Base-by-base conservation (phyloP, 2,888 invertebrate genomes). In the Xanthia icteritia region DNA sequence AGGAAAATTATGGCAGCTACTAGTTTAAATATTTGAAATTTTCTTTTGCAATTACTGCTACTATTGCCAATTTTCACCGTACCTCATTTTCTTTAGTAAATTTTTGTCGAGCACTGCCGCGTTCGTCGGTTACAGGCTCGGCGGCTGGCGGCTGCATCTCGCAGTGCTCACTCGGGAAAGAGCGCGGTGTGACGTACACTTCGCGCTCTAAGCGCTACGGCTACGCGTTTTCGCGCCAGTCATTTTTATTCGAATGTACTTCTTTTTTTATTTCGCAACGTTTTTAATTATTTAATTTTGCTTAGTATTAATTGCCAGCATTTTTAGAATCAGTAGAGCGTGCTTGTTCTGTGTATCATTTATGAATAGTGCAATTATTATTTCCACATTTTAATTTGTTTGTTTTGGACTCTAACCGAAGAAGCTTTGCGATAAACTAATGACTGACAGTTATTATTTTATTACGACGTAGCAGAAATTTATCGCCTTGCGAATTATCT, bases 151-250 rank as follows among this genome's bases (percentile, higher is more conserved):
- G 74, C 79, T 77, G 82, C 79, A 81, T 79, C 81, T 78, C 81
- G 78, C 95, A 95, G 95, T 95, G 89, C 87, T 90, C 90, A 81
- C 82, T 90, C 91, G 92, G 91, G 84, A 79, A 84, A 92, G 92
- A 91, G 87, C 91, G 94, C 92, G 92, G 91, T 85, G 90, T 86
- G 92, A 95, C 95, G 95, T 93, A 76, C 88, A 82, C 83, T 81
- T 86, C 51, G 91, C 89, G 89, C 90, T 87, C 88, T 78, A 83
- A 81, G 76, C 79, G 83, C 73, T 77, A 73, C 82, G 77, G 78
- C 67, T 80, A 54, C 77, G 84, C 89, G 87, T 78, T 91, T 92
- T 91, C 92, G 92, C 93, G 93, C 91, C 89, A 88, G 84, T 79
- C 73, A 68, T 83, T 79, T 84, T 87, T 73, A 81, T 81, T 86